These are phyloP conservation scores for Aspidiotus rigidus DNA, from an alignment of 2,888 invertebrate species.

Conservation along the genomic window DNA sequence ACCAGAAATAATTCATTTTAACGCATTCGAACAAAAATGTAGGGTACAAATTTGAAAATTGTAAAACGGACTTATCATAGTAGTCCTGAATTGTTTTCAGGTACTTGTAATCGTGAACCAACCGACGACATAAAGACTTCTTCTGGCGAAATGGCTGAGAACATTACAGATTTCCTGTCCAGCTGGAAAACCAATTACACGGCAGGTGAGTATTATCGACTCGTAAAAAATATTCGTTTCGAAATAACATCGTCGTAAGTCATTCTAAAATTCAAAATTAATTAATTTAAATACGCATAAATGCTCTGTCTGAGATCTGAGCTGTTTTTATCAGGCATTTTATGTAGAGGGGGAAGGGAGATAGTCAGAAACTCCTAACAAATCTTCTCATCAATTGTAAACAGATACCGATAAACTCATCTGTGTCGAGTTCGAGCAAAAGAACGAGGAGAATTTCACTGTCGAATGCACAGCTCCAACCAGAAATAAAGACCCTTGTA, in stretches of 20 bases:
- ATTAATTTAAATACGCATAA: no score
- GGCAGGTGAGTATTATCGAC: not conserved
- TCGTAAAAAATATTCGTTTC: no score
- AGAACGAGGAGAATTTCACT: not conserved
- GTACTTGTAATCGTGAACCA: constrained; percentile 42
- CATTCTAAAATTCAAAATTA: no score
- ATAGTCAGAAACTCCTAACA: no score
- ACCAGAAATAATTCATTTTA: no score
- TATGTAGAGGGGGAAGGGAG: no score
- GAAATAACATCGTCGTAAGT: no score
- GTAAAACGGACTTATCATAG: not conserved
- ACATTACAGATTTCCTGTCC: constrained; percentile 48
- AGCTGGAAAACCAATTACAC: constrained; percentile 48
- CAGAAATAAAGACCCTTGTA: constrained; percentile 15
- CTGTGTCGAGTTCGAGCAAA: constrained; percentile 7
- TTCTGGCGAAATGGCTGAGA: constrained; percentile 45
- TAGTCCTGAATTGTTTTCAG: not conserved
- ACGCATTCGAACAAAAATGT: no score
- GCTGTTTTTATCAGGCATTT: no score
- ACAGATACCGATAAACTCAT: constrained; percentile 9
- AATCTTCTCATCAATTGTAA: not conserved
- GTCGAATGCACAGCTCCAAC: constrained; percentile 12
- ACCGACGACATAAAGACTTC: constrained; percentile 42
- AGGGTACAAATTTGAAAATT: no score
- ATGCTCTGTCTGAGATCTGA: no score